Evolutionary conservation across 30 jellyfish, hydroid and myxozoan species (phyloP).

Genomic region (Nemopilema nomurai): DNA sequence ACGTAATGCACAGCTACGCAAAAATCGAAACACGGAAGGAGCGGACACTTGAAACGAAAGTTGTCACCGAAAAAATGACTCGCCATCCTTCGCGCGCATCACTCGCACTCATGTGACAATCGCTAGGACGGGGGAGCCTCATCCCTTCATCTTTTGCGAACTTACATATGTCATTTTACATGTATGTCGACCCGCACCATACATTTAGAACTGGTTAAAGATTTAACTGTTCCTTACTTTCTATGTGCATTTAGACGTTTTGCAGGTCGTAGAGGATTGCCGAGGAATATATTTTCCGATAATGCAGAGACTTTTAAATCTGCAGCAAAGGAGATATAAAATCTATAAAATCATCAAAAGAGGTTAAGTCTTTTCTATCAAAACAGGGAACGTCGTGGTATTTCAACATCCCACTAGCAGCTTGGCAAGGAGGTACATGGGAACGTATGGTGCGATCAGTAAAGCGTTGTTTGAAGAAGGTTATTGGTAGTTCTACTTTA

Average conservation of each 20-base stretch:
- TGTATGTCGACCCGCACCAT: slow-evolving; percentile 57
- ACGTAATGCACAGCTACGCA: too few relatives aligned
- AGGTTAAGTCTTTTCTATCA: not conserved
- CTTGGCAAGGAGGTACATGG: not conserved
- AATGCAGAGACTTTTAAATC: slow-evolving; percentile 56
- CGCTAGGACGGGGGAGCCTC: not conserved
- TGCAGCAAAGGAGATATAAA: slow-evolving; percentile 34
- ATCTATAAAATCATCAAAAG: not conserved
- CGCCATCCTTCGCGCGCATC: too few relatives aligned
- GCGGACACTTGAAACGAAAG: too few relatives aligned
- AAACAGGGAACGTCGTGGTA: not conserved
- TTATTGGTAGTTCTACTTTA: not conserved
- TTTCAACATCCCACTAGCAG: not conserved
- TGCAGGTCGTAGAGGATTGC: slow-evolving; percentile 47
- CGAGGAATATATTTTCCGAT: slow-evolving; percentile 12
- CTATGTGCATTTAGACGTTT: slow-evolving; percentile 45
- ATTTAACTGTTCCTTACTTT: slow-evolving; percentile 22
- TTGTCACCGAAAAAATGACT: too few relatives aligned
- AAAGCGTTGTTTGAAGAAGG: not conserved
- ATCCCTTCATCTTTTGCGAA: not conserved
- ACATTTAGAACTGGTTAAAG: slow-evolving; percentile 43
- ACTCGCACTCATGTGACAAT: too few relatives aligned
- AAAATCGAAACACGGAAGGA: too few relatives aligned
- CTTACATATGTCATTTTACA: slow-evolving; percentile 41
- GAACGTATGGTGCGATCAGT: not conserved